These are phyloP conservation scores for Dysidea cf. avara DNA, from an alignment of 37 sponge, comb jelly and placozoan genomes.

Conservation along the genomic window DNA sequence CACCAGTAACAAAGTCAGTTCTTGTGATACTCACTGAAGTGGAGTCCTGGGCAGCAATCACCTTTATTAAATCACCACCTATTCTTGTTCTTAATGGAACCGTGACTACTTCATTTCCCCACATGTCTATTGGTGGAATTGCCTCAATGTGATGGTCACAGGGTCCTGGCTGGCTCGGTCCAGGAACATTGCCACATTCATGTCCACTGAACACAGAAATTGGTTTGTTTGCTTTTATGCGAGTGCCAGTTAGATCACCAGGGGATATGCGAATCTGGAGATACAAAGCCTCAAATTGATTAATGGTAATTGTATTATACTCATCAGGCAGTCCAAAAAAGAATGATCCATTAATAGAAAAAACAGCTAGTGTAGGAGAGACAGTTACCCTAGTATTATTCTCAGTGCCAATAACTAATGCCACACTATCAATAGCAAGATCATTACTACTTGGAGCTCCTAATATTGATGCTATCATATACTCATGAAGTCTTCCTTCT, in stretches of 20 bases:
- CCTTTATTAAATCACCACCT: no score
- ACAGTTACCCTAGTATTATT: conserved; percentile 40
- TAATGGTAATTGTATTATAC: conserved; percentile 6
- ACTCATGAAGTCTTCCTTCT: conserved; percentile 36
- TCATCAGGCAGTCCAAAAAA: not conserved
- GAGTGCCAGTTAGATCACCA: conserved; percentile 19
- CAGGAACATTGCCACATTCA: conserved; percentile 39
- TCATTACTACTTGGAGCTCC: not conserved
- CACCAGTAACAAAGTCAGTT: not conserved
- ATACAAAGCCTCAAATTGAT: conserved; percentile 1
- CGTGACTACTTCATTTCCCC: no score
- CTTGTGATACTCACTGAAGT: conserved; percentile 38
- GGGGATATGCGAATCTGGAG: not conserved
- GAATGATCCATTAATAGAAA: not conserved
- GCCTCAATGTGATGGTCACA: conserved; percentile 63
- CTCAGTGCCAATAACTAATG: conserved; percentile 38
- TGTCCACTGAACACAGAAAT: conserved; percentile 40
- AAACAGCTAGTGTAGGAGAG: conserved; percentile 6
- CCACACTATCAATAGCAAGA: not conserved
- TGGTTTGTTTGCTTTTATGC: conserved; percentile 5
- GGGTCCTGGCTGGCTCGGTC: conserved; percentile 5
- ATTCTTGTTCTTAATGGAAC: no score
- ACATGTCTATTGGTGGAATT: conserved; percentile 60
- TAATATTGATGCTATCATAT: conserved; percentile 2
- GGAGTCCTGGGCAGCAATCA: no score